These are phyloP conservation scores for Ibycter americanus DNA, from an alignment of 2,797 vertebrate species.

Conservation along the genomic window DNA sequence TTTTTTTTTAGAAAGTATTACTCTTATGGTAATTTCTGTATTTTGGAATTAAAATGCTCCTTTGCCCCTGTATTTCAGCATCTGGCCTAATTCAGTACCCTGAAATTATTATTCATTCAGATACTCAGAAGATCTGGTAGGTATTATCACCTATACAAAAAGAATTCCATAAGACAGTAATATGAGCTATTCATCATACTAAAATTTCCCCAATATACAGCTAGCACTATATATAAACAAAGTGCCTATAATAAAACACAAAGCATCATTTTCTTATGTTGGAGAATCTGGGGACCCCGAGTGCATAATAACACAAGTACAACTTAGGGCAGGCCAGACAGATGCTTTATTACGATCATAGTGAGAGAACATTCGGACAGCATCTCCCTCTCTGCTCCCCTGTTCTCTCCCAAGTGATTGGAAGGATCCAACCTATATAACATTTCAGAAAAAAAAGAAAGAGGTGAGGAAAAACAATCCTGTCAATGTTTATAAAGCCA, in stretches of 20 bases:
- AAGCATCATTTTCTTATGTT: neutral
- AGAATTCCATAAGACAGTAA: neutral
- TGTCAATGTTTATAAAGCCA: neutral
- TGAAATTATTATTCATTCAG: neutral
- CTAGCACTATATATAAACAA: neutral
- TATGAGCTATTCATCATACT: neutral
- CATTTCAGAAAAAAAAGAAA: neutral
- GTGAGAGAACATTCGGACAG: neutral
- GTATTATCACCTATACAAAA: neutral
- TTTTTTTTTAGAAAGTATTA: neutral
- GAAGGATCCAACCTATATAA: neutral
- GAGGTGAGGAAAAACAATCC: neutral
- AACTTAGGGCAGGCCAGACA: neutral
- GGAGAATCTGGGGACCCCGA: neutral
- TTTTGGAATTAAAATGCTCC: neutral
- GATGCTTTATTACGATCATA: neutral
- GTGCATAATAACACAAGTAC: neutral
- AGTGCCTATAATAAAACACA: neutral
- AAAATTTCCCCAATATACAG: neutral
- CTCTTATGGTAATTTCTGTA: neutral
- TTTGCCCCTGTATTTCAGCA: neutral
- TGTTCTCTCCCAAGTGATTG: neutral
- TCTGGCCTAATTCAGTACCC: neutral
- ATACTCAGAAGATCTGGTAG: neutral
- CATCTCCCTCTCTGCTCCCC: neutral